A percentile compares a stretch with the other conserved stretches of the same genome.
phyloP scores from a whole-genome alignment of 1,140 invertebrate species.

The Leptopilina clavipes region DNA sequence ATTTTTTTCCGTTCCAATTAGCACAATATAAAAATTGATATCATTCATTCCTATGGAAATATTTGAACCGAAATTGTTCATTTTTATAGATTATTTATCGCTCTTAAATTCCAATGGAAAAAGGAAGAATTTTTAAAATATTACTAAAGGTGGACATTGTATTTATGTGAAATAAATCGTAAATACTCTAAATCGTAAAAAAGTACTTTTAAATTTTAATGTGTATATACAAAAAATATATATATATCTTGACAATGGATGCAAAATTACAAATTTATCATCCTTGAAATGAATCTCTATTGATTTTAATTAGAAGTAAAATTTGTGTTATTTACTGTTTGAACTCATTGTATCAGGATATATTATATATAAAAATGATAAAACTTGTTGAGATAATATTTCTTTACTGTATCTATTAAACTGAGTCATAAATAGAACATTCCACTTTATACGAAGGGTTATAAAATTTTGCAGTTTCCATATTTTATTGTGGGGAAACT shows the following conservation, averaged over 20 bases:
- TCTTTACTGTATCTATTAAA: conserved; percentile 1
- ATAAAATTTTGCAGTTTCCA: background rate
- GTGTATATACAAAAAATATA: no score
- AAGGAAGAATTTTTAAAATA: conserved; percentile 9
- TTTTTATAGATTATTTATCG: background rate
- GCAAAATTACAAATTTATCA: background rate
- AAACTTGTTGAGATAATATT: background rate
- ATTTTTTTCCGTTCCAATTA: no score
- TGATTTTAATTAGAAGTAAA: background rate
- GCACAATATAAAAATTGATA: no score
- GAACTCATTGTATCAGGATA: background rate
- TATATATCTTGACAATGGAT: background rate
- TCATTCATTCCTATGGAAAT: no score
- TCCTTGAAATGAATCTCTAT: background rate
- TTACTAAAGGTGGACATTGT: background rate
- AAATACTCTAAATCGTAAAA: conserved; percentile 14
- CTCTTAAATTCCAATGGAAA: background rate
- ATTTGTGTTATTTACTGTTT: background rate
- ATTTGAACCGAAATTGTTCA: background rate
- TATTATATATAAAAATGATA: background rate
- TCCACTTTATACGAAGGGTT: background rate
- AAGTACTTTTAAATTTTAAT: background rate
- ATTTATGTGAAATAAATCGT: background rate
- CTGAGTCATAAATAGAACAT: background rate
- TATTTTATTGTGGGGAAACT: background rate